Conservation (phyloP, 2,888 invertebrate species). For the Gnatocerus cornutus region DNA sequence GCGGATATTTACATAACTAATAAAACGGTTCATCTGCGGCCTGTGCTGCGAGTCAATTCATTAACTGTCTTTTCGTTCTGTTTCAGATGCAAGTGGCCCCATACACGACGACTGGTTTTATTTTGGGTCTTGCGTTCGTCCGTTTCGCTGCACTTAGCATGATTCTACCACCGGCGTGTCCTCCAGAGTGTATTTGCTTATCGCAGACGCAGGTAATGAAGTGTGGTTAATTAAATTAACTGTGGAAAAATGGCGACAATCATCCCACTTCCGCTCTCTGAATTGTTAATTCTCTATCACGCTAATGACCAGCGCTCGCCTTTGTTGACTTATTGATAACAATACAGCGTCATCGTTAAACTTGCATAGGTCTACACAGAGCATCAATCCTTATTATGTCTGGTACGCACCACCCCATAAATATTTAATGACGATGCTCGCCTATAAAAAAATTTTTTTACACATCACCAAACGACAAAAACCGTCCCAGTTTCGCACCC, state of each 20-base stretch:
- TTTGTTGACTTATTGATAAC: conserved; percentile 30
- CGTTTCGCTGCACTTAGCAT: conserved; percentile 66
- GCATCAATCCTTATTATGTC: conserved; percentile 31
- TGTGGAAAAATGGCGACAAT: no score
- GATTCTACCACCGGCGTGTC: conserved; percentile 78
- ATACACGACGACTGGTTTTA: conserved; percentile 61
- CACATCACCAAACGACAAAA: conserved; percentile 29
- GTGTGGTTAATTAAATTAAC: background rate
- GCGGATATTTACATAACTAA: conserved; percentile 23
- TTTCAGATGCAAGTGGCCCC: conserved; percentile 67
- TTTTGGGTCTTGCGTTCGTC: conserved; percentile 64
- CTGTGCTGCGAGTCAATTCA: background rate
- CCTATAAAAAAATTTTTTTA: conserved; percentile 19
- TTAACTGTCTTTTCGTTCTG: conserved; percentile 55
- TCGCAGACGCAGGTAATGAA: conserved; percentile 86
- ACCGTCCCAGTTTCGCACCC: conserved; percentile 17
- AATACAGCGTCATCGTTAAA: conserved; percentile 6
- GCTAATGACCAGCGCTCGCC: conserved; percentile 4
- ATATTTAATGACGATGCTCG: conserved; percentile 24
- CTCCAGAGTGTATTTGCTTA: conserved; percentile 88
- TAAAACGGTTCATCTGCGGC: conserved; percentile 19
- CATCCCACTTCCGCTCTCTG: background rate
- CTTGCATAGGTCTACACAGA: conserved; percentile 20
- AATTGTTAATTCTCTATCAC: conserved; percentile 12
- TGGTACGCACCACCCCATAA: conserved; percentile 14